Base-by-base conservation (phyloP, 1,140 invertebrate species). In the Drosophila gunungcola region DNA sequence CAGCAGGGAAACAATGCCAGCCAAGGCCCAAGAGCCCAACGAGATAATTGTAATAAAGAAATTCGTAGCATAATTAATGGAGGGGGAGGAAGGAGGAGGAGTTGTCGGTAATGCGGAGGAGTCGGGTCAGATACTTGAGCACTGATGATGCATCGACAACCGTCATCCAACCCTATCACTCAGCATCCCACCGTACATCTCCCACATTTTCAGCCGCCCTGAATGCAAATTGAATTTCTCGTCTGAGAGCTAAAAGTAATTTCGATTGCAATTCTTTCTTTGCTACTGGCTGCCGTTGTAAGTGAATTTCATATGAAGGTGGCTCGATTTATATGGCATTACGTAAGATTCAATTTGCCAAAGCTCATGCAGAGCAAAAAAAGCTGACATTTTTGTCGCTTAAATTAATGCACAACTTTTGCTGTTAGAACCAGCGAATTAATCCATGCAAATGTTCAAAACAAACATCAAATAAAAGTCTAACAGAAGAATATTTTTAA, bases 11-110 rank as follows among this genome's bases (percentile, higher is more conserved):
- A 79, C 83, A 86, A 86, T 86, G 84, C 42, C 39, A 55, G 39
- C 7, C 29, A 42, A 34, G 25, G 32, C 41, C 39, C 34, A 29
- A 51, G 73, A 42, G 56, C 58, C 54, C 70, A 83, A 89, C 83
- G 80, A 86, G 84, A 79, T 83, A 80, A 88, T 86, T 79, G 75
- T 52, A 68, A 63, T 79, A 82, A 88, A 76, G 75, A 52, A 82
- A 78, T 73, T 61, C 61, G 81, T 67, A 61, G 41, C 49, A 64
- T 68, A 60, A 81, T 77, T 57, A 54, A 67, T 21, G 43, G 13
- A 4, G 41, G 38, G 4, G n/a, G 11, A 67, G 39, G 25, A n/a
- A 32, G 11, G 9, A 34, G 41, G 41, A 21, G 16, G 16, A 21
- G 1, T 21, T 21, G 16, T 46, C 12, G 2, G 46, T 9, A 29